Base-by-base conservation (phyloP, 2,113 vertebrate genomes). In the Boulengeromyrus knoepffleri region DNA sequence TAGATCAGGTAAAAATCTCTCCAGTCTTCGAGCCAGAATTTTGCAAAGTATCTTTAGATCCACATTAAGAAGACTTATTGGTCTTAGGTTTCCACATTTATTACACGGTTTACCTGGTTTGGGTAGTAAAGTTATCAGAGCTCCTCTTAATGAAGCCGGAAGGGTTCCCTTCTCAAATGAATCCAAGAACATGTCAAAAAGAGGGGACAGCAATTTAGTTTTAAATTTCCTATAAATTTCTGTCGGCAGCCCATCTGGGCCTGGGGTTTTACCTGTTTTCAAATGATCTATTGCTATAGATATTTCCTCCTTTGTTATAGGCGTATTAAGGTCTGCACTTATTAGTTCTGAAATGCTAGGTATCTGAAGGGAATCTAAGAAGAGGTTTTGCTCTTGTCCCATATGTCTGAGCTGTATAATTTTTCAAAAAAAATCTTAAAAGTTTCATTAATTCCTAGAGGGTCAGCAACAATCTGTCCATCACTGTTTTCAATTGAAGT, bases 71-170 rank as follows among this genome's bases (percentile, higher is more conserved):
- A 77, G 36, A 77, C 70, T 77, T 77, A 39, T 39, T 77, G 27
- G 70, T 39, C 91, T 80, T 31, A 89, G 46, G 1, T 90, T 89
- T 39, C 27, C 27, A 19, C 45, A 90, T 83, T 90, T 88, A n/a
- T 39, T 90, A 10, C 45, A 31, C 6, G 70, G 13, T 88, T 91
- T 91, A 12, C 89, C 89, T 13, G 89, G 90, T 52, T 92, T 91
- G 77, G 53, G 52, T 36, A 91, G 1, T 5, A 91, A 77, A 45
- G 42, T 62, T 47, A 90, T 90, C 6, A 66, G 6, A 46, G 85
- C 88, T n/a, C 56, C 31, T 87, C 87, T 87, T 50, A 89, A 52
- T 7, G 89, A 89, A 4, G 42, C 17, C 9, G 85, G 66, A 12
- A 90, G 19, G n/a, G 12, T 58, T 56, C 27, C 80, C 13, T 89